These are phyloP conservation scores for Meloidogyne exigua DNA, from an alignment of 1,140 invertebrate species.

Conservation along the genomic window DNA sequence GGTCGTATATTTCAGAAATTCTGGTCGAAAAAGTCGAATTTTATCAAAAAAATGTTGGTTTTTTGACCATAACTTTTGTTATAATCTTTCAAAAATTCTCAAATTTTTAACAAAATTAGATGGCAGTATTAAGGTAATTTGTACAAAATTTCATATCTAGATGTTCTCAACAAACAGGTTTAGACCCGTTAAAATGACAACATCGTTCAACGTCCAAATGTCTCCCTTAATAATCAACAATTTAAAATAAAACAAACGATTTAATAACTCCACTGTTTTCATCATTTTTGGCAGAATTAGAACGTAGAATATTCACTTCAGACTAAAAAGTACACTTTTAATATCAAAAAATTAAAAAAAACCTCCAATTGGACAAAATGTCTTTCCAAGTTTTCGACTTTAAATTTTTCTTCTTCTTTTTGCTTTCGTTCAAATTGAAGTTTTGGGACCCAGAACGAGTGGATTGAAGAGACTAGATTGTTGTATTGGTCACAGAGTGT, in stretches of 20 bases:
- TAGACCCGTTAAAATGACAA: background rate
- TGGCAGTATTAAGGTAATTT: no score
- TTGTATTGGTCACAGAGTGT: conserved; percentile 94
- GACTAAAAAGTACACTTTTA: background rate
- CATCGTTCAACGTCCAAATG: background rate
- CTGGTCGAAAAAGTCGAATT: background rate
- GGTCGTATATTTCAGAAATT: conserved; percentile 30
- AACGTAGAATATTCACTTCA: conserved; percentile 11
- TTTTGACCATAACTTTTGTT: background rate
- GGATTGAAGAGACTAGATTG: conserved; percentile 98
- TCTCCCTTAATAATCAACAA: background rate
- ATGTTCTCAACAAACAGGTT: background rate
- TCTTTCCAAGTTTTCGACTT: conserved; percentile 29
- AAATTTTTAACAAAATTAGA: no score
- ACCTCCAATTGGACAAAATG: conserved; percentile 37
- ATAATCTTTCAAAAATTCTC: background rate
- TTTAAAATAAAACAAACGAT: background rate
- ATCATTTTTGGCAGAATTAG: background rate
- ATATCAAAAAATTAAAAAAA: conserved; percentile 7
- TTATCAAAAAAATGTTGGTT: no score
- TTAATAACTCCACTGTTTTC: background rate
- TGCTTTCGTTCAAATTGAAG: conserved; percentile 93
- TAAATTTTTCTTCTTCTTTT: conserved; percentile 87
- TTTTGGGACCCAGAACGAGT: conserved; percentile 98
- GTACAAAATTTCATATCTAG: background rate